phyloP scores from a whole-genome alignment of 2,888 invertebrate species.

The Polia nebulosa region DNA sequence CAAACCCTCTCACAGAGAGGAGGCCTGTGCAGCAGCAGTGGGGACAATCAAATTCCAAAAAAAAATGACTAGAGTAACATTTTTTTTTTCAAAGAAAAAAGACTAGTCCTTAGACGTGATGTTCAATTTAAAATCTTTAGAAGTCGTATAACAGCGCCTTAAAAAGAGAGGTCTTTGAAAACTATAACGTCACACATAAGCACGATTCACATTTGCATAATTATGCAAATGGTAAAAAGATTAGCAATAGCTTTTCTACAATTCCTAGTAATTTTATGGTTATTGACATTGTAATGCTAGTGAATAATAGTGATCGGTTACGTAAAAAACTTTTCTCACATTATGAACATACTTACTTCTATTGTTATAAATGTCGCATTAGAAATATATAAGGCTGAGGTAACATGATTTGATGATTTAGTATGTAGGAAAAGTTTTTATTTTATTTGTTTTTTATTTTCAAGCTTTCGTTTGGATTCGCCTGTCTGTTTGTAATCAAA shows the following conservation, averaged over 20 bases:
- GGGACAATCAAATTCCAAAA: no score
- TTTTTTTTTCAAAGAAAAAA: no score
- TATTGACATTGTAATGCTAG: constrained; percentile 37
- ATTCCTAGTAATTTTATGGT: constrained; percentile 44
- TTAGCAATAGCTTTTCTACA: constrained; percentile 36
- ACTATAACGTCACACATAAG: background rate
- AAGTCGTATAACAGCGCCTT: background rate
- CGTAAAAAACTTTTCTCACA: constrained; percentile 49
- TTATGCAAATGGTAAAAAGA: constrained; percentile 10
- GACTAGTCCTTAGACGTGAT: no score
- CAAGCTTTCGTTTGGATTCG: no score
- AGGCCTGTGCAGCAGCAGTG: no score
- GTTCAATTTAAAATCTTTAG: no score
- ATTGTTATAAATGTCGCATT: constrained; percentile 36
- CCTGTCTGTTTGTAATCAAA: no score
- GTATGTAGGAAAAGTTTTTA: no score
- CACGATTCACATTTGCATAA: constrained; percentile 17
- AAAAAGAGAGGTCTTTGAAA: background rate
- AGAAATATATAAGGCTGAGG: constrained; percentile 16
- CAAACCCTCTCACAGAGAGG: no score
- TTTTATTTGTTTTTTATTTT: no score
- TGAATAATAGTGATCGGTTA: constrained; percentile 30
- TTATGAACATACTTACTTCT: constrained; percentile 15
- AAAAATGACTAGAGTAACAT: no score
- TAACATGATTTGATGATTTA: background rate